These are phyloP conservation scores for Rhadinocentrus ornatus DNA, from an alignment of 2,797 vertebrate genomes.

Conservation along the genomic window DNA sequence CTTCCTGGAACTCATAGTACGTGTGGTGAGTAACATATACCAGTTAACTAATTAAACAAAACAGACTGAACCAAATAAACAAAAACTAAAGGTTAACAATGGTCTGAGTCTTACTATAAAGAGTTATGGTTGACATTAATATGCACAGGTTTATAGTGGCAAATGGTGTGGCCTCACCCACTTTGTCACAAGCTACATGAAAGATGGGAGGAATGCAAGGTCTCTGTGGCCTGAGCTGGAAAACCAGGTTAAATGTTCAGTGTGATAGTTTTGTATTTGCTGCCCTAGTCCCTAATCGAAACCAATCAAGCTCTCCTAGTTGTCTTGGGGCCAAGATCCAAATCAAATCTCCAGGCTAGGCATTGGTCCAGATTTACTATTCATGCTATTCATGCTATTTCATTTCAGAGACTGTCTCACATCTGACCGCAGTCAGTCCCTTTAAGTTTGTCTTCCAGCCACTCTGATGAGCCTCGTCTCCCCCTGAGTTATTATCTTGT, in stretches of 20 bases:
- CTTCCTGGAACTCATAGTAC: too few species aligned
- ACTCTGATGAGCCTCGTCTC: slow-evolving; percentile 34
- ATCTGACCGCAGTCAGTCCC: slow-evolving; percentile 24
- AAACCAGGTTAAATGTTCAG: slow-evolving; percentile 56
- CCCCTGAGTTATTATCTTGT: slow-evolving; percentile 40
- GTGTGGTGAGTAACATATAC: too few species aligned
- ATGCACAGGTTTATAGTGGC: too few species aligned
- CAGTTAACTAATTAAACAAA: too few species aligned
- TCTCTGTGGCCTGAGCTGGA: slow-evolving; percentile 36
- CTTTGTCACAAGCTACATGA: too few species aligned
- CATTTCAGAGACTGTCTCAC: slow-evolving; percentile 49
- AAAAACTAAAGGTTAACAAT: too few species aligned
- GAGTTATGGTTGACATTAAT: too few species aligned
- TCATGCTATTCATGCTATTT: slow-evolving; percentile 51
- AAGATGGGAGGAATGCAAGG: slow-evolving; percentile 8
- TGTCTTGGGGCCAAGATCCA: slow-evolving; percentile 49
- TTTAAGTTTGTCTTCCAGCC: slow-evolving; percentile 36
- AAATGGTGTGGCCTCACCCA: too few species aligned
- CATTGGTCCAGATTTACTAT: slow-evolving; percentile 49
- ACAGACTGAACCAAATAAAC: too few species aligned
- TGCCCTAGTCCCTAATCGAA: slow-evolving; percentile 53
- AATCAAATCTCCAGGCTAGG: slow-evolving; percentile 61
- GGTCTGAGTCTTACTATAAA: too few species aligned
- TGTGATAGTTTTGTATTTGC: slow-evolving; percentile 59
- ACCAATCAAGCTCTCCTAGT: slow-evolving; percentile 63